Evolutionary conservation across 2,888 invertebrate species (phyloP), one percentile per base, ranked within the genome.

Genomic region (Eupithecia insigniata): DNA sequence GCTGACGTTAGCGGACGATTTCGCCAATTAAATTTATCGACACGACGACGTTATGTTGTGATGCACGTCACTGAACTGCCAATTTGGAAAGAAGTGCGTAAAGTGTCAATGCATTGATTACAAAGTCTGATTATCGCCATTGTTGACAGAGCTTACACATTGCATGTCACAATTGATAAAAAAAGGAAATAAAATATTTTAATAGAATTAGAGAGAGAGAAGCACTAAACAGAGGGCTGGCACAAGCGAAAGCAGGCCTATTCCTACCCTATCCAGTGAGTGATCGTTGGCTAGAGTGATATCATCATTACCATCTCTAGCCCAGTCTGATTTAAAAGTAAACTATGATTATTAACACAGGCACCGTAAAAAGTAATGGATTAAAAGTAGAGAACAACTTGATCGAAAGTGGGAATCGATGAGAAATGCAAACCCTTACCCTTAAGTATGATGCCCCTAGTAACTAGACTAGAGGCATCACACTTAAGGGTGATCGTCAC

Each of bases 1-100:
- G 80, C 81, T 80, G 78, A 76, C 78, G 79, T 78, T 75, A 77
- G 74, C 75, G 73, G 65, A 71, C 78, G 77, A 78, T 77, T 78
- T 78, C 77, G 77, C 75, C 79, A 79, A 79, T 79, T 79, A 79
- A 79, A 79, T 79, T 78, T 76, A 78, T 79, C 78, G 79, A 76
- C 75, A 74, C 16, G 16, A 74, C 16, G 16, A 18, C 60, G 73
- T 69, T 62, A 69, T 75, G 71, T 70, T 72, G 68, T 73, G 74
- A 72, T 71, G 69, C 73, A 67, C 75, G 67, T 72, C 76, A 79
- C 72, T 73, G 34, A 36, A 34, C 36, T 62, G 62, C 4, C 62
- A 62, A 22, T 64, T 64, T 34, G 64, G 36, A 18, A 60, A 60
- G 60, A 60, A 30, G 64, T 62, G n/a, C 22, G 64, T 64, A 34